Evolutionary conservation across 2,113 vertebrate species (phyloP).

Genomic region (Ameiurus melas): DNA sequence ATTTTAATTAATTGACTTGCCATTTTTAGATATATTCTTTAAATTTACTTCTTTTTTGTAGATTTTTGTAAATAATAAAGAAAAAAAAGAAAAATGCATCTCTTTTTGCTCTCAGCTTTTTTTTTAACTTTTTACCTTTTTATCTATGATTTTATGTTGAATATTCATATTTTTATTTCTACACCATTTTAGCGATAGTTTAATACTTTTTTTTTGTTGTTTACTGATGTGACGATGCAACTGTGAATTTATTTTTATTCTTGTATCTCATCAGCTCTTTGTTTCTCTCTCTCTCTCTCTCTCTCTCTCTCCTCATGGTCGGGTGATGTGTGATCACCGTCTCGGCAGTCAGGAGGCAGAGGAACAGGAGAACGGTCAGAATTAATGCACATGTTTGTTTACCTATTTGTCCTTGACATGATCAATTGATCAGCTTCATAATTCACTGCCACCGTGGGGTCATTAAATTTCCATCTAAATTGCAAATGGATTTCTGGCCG

Average conservation of each 20-base stretch:
- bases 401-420: constrained; percentile 75
- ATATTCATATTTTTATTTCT: neutral
- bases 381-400: constrained; percentile 75
- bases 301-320: constrained; percentile 38
- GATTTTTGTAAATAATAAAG: neutral
- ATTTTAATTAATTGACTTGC: neutral
- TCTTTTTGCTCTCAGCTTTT: neutral
- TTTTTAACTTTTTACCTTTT: neutral
- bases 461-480: constrained; percentile 80
- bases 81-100: neutral
- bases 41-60: neutral
- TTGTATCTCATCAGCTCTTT: neutral
- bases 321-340: constrained; percentile 61
- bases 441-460: constrained; percentile 80
- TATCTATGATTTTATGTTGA: neutral
- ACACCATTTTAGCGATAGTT: neutral
- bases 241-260: neutral
- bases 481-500: constrained; percentile 73
- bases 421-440: constrained; percentile 77
- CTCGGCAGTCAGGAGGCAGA: constrained; percentile 64
- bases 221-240: neutral
- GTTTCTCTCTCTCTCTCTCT: neutral
- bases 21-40: neutral
- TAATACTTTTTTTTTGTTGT: neutral
- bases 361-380: constrained; percentile 53